phyloP scores from a whole-genome alignment of 2,888 invertebrate species.

The Campoletis raptor region DNA sequence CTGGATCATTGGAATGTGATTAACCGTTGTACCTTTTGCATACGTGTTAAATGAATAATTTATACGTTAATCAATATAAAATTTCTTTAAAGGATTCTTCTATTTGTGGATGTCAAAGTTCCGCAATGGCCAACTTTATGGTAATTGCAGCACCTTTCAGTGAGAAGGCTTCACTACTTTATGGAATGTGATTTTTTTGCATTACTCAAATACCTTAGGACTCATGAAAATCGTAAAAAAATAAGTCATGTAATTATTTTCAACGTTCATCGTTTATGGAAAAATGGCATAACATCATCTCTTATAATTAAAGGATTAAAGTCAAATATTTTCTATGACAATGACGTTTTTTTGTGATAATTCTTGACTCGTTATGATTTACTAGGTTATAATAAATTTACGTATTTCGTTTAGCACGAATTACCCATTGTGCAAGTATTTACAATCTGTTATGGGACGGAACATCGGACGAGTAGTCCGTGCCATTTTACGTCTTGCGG shows the following conservation, averaged over 20 bases:
- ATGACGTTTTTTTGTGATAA: constrained; percentile 43
- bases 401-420: background rate
- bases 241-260: background rate
- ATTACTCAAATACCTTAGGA: background rate
- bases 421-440: constrained; percentile 15
- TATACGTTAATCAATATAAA: constrained; percentile 40
- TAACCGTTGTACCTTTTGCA: constrained; percentile 16
- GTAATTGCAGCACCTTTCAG: constrained; percentile 16
- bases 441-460: constrained; percentile 18
- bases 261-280: background rate
- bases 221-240: background rate
- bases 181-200: background rate
- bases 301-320: background rate
- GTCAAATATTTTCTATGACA: background rate
- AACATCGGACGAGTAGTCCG: constrained; percentile 17
- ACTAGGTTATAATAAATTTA: background rate
- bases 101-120: background rate
- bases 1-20: background rate
- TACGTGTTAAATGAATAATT: constrained; percentile 8
- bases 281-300: background rate
- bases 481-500: background rate
- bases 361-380: background rate
- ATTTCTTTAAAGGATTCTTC: constrained; percentile 10
- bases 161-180: background rate
- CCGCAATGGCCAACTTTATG: constrained; percentile 37